Evolutionary conservation across 2,888 invertebrate species (phyloP).

Genomic region (Cataglyphis rosenhaueri): DNA sequence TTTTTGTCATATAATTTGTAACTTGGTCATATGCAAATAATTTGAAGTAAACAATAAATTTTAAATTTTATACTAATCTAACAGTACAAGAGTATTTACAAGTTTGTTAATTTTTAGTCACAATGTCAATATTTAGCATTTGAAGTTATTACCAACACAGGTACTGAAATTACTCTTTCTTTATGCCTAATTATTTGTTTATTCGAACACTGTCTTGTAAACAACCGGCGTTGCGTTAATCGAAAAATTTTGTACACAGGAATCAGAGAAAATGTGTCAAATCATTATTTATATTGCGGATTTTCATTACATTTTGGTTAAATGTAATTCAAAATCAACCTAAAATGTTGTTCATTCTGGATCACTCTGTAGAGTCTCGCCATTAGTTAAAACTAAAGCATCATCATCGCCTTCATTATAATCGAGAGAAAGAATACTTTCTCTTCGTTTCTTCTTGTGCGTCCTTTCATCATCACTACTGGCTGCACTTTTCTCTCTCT

Average conservation of each 20-base stretch:
- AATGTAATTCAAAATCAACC: conserved; percentile 54
- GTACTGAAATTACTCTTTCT: conserved; percentile 45
- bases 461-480: conserved; percentile 86
- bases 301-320: conserved; percentile 39
- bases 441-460: conserved; percentile 90
- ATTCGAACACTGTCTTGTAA: conserved; percentile 28
- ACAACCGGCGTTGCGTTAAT: conserved; percentile 8
- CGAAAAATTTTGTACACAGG: conserved; percentile 41
- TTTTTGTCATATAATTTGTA: conserved; percentile 26
- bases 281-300: not conserved
- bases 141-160: conserved; percentile 41
- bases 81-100: conserved; percentile 63
- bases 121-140: conserved; percentile 34
- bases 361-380: conserved; percentile 86
- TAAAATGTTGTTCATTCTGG: conserved; percentile 77
- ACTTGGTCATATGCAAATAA: conserved; percentile 51
- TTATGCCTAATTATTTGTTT: conserved; percentile 42
- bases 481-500: conserved; percentile 86
- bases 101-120: conserved; percentile 32
- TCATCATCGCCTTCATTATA: conserved; percentile 91
- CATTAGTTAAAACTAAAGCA: conserved; percentile 90
- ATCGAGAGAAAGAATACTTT: conserved; percentile 90
- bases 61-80: conserved; percentile 46
- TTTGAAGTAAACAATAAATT: conserved; percentile 59
- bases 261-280: conserved; percentile 1